Evolutionary conservation across 2,888 invertebrate genomes (phyloP).

Genomic region (Alviniconcha strummeri): DNA sequence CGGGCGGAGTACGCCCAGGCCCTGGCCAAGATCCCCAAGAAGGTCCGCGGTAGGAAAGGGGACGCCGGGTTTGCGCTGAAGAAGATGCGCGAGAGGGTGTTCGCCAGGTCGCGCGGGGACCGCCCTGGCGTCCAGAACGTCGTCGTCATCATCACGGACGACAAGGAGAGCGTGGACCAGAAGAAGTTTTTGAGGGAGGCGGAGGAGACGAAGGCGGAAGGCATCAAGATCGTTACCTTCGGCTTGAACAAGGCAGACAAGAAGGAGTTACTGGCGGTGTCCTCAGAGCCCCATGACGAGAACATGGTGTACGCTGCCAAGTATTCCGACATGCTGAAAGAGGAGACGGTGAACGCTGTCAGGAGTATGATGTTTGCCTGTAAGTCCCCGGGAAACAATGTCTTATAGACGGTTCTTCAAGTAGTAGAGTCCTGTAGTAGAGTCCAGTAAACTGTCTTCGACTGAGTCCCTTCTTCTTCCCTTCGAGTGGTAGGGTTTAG

Average conservation of each 20-base stretch:
- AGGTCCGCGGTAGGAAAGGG: constrained; percentile 37
- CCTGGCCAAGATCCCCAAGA: constrained; percentile 39
- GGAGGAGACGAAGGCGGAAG: constrained; percentile 47
- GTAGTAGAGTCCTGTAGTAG: too few species aligned
- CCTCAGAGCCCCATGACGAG: constrained; percentile 12
- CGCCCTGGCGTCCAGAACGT: constrained; percentile 52
- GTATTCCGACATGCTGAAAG: constrained; percentile 17
- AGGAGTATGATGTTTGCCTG: constrained; percentile 38
- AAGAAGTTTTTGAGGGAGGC: constrained; percentile 50
- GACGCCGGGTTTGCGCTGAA: constrained; percentile 42
- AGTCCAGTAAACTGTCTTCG: too few species aligned
- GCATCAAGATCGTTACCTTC: constrained; percentile 53
- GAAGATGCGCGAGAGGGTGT: constrained; percentile 43
- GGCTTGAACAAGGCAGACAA: constrained; percentile 37
- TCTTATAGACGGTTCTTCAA: too few species aligned
- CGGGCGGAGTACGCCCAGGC: constrained; percentile 44
- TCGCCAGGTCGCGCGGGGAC: constrained; percentile 41
- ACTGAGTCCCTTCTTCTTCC: too few species aligned
- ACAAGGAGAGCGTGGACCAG: constrained; percentile 47
- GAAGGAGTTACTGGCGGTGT: background rate
- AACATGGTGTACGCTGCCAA: constrained; percentile 18
- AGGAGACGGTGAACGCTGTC: constrained; percentile 23
- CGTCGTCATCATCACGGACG: constrained; percentile 57
- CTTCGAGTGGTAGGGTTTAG: too few species aligned
- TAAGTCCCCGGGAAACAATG: constrained; percentile 30